phyloP scores from a whole-genome alignment of 2,888 invertebrate species.

The Rhimphoctona megacephalus region DNA sequence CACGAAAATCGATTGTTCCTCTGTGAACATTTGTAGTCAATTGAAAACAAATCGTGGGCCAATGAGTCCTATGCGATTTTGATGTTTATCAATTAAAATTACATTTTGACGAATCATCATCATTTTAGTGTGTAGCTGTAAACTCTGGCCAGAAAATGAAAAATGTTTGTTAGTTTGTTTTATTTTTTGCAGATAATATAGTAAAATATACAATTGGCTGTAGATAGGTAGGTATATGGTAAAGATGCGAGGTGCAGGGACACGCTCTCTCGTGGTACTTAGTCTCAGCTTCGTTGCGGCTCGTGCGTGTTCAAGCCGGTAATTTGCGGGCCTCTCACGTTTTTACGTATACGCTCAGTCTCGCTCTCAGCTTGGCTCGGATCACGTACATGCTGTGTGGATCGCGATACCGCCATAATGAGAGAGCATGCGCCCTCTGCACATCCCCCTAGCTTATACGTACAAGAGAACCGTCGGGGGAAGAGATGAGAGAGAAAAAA shows the following conservation, averaged over 20 bases:
- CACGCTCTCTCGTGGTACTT: conserved; percentile 66
- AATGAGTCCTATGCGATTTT: too few relatives aligned
- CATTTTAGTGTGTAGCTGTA: too few relatives aligned
- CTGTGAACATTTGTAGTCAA: neutral
- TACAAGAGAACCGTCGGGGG: conserved; percentile 21
- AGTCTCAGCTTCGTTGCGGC: conserved; percentile 66
- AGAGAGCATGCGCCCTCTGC: conserved; percentile 78
- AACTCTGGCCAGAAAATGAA: too few relatives aligned
- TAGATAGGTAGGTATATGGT: conserved; percentile 21
- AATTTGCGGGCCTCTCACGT: conserved; percentile 82
- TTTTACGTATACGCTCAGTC: conserved; percentile 77
- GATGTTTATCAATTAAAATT: too few relatives aligned
- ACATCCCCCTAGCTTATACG: conserved; percentile 31
- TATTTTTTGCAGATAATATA: neutral
- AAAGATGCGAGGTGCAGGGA: conserved; percentile 62
- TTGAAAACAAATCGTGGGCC: too few relatives aligned
- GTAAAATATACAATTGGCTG: conserved; percentile 8
- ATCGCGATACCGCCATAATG: conserved; percentile 81
- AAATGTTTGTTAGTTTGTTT: neutral
- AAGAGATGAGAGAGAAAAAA: conserved; percentile 36
- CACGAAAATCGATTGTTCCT: neutral
- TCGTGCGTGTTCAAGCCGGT: conserved; percentile 76
- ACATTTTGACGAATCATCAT: too few relatives aligned
- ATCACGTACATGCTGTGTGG: conserved; percentile 71
- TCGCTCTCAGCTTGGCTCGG: conserved; percentile 57